Conservation (phyloP, 2,113 vertebrate genomes). For the Microtus pennsylvanicus region DNA sequence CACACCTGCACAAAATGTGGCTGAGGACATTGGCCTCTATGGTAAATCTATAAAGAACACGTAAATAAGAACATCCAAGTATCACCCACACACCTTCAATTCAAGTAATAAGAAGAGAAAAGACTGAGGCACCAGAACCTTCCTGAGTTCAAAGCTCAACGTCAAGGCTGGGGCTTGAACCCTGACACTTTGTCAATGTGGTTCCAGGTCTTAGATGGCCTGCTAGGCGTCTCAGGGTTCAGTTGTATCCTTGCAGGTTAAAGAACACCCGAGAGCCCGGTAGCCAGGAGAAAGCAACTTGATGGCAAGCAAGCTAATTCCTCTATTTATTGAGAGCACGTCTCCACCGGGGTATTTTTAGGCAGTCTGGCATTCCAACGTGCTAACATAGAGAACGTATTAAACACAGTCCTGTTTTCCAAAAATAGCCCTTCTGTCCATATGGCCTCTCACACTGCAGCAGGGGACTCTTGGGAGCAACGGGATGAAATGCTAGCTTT, state of each 20-base stretch:
- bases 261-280: not conserved
- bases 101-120: no score
- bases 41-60: no score
- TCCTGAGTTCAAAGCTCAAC: not conserved
- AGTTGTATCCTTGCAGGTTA: not conserved
- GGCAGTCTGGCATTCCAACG: not conserved
- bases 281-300: not conserved
- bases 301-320: not conserved
- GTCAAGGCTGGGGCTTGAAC: no score
- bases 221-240: rapidly evolving
- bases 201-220: not conserved
- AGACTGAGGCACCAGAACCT: rapidly evolving
- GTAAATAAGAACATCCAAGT: not conserved
- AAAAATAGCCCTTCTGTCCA: conserved; percentile 38
- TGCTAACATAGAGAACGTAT: not conserved
- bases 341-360: conserved; percentile 4
- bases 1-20: not conserved
- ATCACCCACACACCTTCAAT: rapidly evolving
- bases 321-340: not conserved
- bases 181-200: rapidly evolving
- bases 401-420: conserved; percentile 65
- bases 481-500: not conserved
- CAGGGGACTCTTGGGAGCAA: not conserved
- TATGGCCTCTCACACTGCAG: not conserved
- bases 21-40: not conserved